A percentile compares a stretch with the other conserved stretches of the same genome.
These are phyloP conservation scores for Phaethornis superciliosus DNA, from an alignment of 2,113 vertebrate genomes.

Conservation along the genomic window DNA sequence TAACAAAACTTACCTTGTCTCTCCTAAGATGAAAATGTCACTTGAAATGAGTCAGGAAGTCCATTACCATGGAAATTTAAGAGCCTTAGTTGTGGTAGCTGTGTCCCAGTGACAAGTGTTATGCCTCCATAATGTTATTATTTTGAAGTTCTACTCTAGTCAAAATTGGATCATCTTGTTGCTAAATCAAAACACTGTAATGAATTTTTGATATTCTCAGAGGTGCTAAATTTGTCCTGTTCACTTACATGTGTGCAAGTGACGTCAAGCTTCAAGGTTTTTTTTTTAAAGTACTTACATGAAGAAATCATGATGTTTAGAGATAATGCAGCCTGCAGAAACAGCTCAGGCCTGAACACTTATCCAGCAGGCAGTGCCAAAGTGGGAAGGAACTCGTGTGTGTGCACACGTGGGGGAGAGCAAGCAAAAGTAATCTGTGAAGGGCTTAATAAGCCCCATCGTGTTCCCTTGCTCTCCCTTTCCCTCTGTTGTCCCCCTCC, in stretches of 20 bases:
- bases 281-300: neutral
- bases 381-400: neutral
- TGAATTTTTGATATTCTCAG: neutral
- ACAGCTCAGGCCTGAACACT: constrained; percentile 55
- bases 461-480: neutral
- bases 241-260: neutral
- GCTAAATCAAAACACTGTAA: neutral
- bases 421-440: neutral
- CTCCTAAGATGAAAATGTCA: neutral
- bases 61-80: neutral
- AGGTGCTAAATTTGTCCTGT: constrained; percentile 17
- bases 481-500: neutral
- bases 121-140: neutral
- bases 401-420: rapidly evolving
- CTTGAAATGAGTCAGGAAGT: neutral
- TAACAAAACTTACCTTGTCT: neutral
- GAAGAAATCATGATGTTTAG: neutral
- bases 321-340: constrained; percentile 23
- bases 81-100: neutral
- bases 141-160: neutral
- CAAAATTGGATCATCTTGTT: neutral
- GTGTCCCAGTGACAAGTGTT: neutral
- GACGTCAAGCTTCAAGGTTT: neutral
- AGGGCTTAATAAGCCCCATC: neutral
- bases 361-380: constrained; percentile 54